Evolutionary conservation across 2,113 vertebrate species (phyloP).

Genomic region (Alosa alosa): DNA sequence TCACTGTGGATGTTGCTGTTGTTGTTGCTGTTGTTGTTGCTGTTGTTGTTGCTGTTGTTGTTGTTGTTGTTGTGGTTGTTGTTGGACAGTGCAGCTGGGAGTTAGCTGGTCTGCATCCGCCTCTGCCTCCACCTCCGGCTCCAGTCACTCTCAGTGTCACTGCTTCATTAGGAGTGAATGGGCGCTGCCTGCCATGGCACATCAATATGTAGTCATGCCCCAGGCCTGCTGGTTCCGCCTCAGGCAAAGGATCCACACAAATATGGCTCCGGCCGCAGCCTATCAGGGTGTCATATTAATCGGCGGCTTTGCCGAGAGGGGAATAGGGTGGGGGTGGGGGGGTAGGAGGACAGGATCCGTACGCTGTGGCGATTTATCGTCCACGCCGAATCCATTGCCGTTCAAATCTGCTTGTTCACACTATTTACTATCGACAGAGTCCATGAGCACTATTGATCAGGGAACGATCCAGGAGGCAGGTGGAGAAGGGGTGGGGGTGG

Average conservation of each 20-base stretch:
- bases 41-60: too few relatives aligned
- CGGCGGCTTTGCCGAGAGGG: constrained; percentile 38
- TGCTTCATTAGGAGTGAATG: constrained; percentile 57
- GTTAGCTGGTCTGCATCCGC: too few relatives aligned
- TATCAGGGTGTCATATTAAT: constrained; percentile 59
- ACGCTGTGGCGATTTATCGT: constrained; percentile 69
- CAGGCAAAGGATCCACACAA: constrained; percentile 37
- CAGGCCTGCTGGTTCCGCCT: constrained; percentile 41
- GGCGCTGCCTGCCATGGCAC: constrained; percentile 21
- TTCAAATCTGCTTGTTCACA: constrained; percentile 37
- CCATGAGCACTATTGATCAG: constrained; percentile 70
- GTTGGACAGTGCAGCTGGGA: too few relatives aligned
- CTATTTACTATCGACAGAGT: constrained; percentile 59
- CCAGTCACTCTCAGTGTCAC: constrained; percentile 47
- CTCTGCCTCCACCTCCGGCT: neutral
- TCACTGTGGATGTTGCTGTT: too few relatives aligned
- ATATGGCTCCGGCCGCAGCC: constrained; percentile 44
- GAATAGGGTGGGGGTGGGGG: neutral
- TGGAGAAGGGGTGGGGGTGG: neutral
- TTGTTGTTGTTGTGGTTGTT: too few relatives aligned
- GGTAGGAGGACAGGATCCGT: constrained; percentile 56
- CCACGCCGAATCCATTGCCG: constrained; percentile 64
- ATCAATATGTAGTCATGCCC: constrained; percentile 44
- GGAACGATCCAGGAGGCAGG: constrained; percentile 50
- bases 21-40: too few relatives aligned